Conservation (phyloP, 2,888 invertebrate genomes). For the Penaeus monodon region DNA sequence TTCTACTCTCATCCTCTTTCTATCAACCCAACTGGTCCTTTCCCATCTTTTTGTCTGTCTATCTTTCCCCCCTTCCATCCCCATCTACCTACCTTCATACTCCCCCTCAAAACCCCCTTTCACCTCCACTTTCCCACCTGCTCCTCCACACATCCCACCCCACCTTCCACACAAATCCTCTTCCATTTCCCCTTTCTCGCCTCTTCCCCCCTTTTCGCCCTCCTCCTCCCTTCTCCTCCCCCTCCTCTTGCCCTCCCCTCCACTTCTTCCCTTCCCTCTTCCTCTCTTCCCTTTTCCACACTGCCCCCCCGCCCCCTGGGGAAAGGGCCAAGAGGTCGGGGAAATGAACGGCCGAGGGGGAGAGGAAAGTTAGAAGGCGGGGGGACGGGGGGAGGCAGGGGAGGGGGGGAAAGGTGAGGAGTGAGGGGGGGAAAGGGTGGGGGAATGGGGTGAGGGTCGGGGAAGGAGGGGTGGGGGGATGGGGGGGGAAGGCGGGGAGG, state of each 20-base stretch:
- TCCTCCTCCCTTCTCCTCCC: not conserved
- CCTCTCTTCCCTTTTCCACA: not conserved
- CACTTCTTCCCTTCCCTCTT: not conserved
- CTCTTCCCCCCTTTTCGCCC: slow-evolving; percentile 4
- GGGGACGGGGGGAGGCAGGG: not conserved
- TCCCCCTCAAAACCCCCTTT: not conserved
- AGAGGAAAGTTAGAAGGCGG: not conserved
- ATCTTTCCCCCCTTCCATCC: no score
- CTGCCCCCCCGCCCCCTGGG: no score
- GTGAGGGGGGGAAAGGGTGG: no score
- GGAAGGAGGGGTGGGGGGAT: no score
- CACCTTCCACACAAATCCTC: not conserved
- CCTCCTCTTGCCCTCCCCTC: not conserved
- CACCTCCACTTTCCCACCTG: not conserved
- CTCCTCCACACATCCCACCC: not conserved
- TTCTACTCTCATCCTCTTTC: no score
- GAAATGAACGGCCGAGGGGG: not conserved
- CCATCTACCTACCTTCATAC: no score
- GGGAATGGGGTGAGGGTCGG: no score
- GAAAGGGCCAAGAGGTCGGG: no score
- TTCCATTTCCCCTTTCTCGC: not conserved
- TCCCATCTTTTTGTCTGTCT: no score
- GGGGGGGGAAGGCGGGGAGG: no score
- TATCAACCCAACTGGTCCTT: no score
- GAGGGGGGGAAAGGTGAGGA: no score